Conservation (phyloP, 2,797 vertebrate genomes). For the Distichodus sexfasciatus region DNA sequence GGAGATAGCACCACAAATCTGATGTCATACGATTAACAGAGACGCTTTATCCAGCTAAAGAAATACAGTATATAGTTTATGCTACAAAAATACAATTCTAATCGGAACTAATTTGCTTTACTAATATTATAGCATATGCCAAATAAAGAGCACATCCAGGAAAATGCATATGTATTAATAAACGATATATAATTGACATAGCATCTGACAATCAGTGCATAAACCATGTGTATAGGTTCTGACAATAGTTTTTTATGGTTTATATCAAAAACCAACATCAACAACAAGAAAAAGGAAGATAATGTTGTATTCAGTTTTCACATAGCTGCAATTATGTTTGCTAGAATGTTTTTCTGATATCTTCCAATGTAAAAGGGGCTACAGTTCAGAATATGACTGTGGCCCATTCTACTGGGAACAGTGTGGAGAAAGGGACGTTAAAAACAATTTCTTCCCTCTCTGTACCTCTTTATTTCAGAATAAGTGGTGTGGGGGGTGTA, state of each 20-base stretch:
- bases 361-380: slow-evolving; percentile 22
- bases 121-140: not conserved
- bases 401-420: slow-evolving; percentile 32
- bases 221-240: no score
- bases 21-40: slow-evolving; percentile 37
- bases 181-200: not conserved
- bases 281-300: not conserved
- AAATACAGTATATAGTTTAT: slow-evolving; percentile 12
- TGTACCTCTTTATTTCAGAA: slow-evolving; percentile 53
- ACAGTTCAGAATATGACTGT: slow-evolving; percentile 34
- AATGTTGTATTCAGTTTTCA: not conserved
- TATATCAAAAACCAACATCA: not conserved
- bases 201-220: no score
- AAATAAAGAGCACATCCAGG: no score
- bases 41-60: not conserved
- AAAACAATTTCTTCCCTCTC: slow-evolving; percentile 46
- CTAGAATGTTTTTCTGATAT: slow-evolving; percentile 14
- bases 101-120: not conserved
- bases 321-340: not conserved
- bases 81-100: not conserved
- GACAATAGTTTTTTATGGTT: not conserved
- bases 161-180: not conserved
- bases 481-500: slow-evolving; percentile 44
- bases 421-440: slow-evolving; percentile 38
- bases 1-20: slow-evolving; percentile 34